These are phyloP conservation scores for Bombus sylvicola DNA, from an alignment of 1,140 invertebrate species.

Conservation along the genomic window DNA sequence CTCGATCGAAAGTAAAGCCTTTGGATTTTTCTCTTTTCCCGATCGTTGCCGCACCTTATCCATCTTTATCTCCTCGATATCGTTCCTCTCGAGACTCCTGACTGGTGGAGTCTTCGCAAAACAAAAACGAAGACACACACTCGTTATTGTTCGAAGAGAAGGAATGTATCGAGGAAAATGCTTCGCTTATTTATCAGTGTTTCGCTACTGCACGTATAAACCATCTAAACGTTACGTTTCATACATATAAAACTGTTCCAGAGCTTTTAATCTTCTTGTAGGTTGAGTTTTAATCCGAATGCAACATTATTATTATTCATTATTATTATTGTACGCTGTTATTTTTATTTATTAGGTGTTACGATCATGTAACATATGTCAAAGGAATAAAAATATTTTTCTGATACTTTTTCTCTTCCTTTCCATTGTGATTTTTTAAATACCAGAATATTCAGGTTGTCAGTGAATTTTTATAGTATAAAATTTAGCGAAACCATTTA, in stretches of 20 bases:
- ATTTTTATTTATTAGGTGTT: no score
- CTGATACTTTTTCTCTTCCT: no score
- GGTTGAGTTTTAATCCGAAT: background rate
- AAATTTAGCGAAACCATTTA: background rate
- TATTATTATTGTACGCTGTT: no score
- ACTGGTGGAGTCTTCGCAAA: slow-evolving; percentile 29
- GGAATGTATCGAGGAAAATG: no score
- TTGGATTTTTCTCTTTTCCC: slow-evolving; percentile 24
- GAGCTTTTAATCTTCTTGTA: background rate
- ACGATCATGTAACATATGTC: no score
- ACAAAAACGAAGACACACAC: background rate
- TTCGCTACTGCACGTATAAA: background rate
- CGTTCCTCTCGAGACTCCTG: slow-evolving; percentile 40
- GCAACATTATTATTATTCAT: no score
- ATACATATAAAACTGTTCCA: background rate
- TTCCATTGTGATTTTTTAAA: background rate
- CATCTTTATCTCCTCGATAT: slow-evolving; percentile 39
- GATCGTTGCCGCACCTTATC: slow-evolving; percentile 43
- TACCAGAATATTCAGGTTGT: background rate
- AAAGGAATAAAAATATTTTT: no score
- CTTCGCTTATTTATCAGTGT: background rate
- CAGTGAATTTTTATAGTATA: background rate
- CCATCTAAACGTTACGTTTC: no score
- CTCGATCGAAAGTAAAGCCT: slow-evolving; percentile 48
- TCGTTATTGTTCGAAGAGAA: slow-evolving; percentile 11